Evolutionary conservation across 1,140 invertebrate species (phyloP).

Genomic region (Tetramorium alpestre): DNA sequence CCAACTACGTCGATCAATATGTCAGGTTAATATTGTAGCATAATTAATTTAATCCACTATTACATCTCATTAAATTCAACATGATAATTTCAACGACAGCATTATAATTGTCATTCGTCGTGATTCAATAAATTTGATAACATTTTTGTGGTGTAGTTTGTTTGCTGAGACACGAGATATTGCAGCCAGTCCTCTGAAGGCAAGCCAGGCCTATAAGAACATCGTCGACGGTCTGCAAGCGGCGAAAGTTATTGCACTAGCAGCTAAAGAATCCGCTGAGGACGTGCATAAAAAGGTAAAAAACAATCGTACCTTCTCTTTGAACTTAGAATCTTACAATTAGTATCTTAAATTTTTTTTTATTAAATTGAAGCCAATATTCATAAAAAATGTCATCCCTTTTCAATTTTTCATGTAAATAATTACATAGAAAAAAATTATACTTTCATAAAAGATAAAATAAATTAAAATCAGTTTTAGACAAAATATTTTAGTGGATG

Average conservation of each 20-base stretch:
- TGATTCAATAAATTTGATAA: slow-evolving; percentile 46
- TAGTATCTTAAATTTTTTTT: not conserved
- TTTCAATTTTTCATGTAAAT: not conserved
- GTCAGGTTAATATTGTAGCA: slow-evolving; percentile 82
- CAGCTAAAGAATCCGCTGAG: slow-evolving; percentile 88
- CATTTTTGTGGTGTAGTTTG: slow-evolving; percentile 84
- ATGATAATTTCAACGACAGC: slow-evolving; percentile 33
- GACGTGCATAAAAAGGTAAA: slow-evolving; percentile 86
- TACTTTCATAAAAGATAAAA: too few relatives aligned
- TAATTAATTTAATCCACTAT: slow-evolving; percentile 13
- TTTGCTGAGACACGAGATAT: slow-evolving; percentile 89
- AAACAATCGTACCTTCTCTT: not conserved
- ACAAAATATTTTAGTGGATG: not conserved
- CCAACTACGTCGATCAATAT: slow-evolving; percentile 88
- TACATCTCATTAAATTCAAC: not conserved
- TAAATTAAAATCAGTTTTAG: too few relatives aligned
- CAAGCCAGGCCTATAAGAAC: slow-evolving; percentile 93
- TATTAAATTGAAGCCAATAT: not conserved
- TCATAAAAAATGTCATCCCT: not conserved
- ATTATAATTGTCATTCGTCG: slow-evolving; percentile 40
- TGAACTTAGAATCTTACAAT: not conserved
- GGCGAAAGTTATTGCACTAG: slow-evolving; percentile 88
- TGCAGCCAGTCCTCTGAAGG: slow-evolving; percentile 90
- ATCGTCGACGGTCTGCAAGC: slow-evolving; percentile 90
- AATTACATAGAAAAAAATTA: not conserved